phyloP scores from a whole-genome alignment of 2,888 invertebrate species.

The Zele albiditarsus region DNA sequence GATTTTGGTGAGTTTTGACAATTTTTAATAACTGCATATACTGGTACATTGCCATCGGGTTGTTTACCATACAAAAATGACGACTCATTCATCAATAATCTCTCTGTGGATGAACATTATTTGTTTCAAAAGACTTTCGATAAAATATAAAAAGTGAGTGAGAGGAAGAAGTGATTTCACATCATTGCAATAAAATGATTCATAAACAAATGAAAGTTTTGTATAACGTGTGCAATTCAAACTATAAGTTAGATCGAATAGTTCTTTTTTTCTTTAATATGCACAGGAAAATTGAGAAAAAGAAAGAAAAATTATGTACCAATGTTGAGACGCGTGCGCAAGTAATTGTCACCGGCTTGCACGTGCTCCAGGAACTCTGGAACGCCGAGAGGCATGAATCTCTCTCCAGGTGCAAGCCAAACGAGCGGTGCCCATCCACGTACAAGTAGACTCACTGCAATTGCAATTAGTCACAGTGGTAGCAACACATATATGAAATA shows the following conservation, averaged over 20 bases:
- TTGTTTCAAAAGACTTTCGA: neutral
- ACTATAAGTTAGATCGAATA: neutral
- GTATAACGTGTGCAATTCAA: neutral
- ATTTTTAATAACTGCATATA: slow-evolving; percentile 77
- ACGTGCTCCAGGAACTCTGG: slow-evolving; percentile 78
- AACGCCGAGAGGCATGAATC: slow-evolving; percentile 78
- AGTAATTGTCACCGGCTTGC: slow-evolving; percentile 61
- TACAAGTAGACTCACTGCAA: slow-evolving; percentile 71
- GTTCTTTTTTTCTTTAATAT: neutral
- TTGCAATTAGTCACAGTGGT: slow-evolving; percentile 27
- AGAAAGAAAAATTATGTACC: slow-evolving; percentile 50
- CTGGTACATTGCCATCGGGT: slow-evolving; percentile 75
- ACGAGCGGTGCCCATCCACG: slow-evolving; percentile 80
- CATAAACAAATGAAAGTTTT: neutral
- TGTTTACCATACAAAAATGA: slow-evolving; percentile 78
- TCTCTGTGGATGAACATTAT: slow-evolving; percentile 63
- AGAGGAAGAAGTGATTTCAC: neutral
- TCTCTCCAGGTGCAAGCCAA: slow-evolving; percentile 80
- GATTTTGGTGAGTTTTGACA: slow-evolving; percentile 64
- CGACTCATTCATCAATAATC: slow-evolving; percentile 70
- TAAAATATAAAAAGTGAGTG: neutral
- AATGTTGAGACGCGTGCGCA: slow-evolving; percentile 61
- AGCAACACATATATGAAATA: slow-evolving; percentile 8
- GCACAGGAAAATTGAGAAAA: neutral
- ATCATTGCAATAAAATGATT: neutral